These are phyloP conservation scores for Hydrolagus colliei DNA, from an alignment of 2,797 vertebrate genomes.

Conservation along the genomic window DNA sequence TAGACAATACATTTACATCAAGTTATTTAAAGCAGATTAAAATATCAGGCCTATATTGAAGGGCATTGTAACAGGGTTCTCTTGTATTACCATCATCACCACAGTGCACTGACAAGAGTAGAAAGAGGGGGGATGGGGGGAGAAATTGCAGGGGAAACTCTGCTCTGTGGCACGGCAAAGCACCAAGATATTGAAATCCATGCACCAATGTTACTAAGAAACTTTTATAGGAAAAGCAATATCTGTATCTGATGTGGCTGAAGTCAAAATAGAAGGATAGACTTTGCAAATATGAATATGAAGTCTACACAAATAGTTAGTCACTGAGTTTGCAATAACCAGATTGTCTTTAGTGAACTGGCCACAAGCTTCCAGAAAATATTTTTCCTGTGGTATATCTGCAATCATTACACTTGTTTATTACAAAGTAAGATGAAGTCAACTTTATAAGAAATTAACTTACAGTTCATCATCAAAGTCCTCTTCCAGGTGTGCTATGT, in stretches of 20 bases:
- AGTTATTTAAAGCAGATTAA: background rate
- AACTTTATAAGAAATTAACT: constrained; percentile 39
- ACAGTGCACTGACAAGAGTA: too few species aligned
- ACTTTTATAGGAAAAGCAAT: background rate
- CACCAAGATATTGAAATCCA: background rate
- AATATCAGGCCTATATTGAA: too few species aligned
- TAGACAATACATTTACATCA: background rate
- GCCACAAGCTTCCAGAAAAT: too few species aligned
- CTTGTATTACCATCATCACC: too few species aligned
- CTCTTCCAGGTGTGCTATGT: constrained; percentile 59
- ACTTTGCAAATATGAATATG: background rate
- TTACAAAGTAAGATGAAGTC: background rate
- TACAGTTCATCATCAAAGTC: constrained; percentile 63
- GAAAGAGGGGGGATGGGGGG: too few species aligned
- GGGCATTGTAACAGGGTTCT: too few species aligned
- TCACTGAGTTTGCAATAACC: background rate
- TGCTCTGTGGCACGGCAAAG: too few species aligned
- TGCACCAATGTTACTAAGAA: background rate
- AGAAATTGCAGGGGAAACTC: too few species aligned
- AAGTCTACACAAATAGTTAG: background rate
- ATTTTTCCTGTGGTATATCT: background rate
- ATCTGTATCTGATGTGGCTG: background rate
- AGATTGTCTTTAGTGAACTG: too few species aligned
- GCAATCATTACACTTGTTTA: background rate
- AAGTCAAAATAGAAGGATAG: background rate